Evolutionary conservation across 1,140 invertebrate genomes (phyloP).

Genomic region (Choristoneura fumiferana): DNA sequence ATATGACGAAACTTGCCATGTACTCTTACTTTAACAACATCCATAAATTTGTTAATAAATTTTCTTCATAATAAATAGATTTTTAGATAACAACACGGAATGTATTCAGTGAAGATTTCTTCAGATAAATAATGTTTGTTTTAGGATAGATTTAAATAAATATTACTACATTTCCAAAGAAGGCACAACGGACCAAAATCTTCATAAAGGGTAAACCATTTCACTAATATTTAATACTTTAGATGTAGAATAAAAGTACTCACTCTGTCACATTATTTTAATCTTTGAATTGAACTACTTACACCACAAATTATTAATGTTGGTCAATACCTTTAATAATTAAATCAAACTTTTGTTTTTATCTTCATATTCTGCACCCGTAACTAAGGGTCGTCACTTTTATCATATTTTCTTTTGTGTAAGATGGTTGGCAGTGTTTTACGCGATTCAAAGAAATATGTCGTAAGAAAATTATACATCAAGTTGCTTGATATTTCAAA

Average conservation of each 20-base stretch:
- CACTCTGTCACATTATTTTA: not conserved
- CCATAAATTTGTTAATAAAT: constrained; percentile 32
- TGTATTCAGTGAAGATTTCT: constrained; percentile 25
- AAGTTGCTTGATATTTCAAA: not conserved
- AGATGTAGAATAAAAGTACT: not conserved
- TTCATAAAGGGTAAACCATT: not conserved
- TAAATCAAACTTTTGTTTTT: not conserved
- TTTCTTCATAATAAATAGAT: constrained; percentile 34
- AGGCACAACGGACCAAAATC: constrained; percentile 34
- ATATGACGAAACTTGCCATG: constrained; percentile 1
- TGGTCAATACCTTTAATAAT: constrained; percentile 1
- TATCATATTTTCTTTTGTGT: no score
- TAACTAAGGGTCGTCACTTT: no score
- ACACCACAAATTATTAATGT: not conserved
- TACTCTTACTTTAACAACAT: constrained; percentile 24
- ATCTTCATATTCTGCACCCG: no score
- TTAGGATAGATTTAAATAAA: constrained; percentile 24
- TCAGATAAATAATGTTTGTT: constrained; percentile 8
- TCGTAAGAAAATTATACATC: no score
- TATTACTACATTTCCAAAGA: constrained; percentile 33
- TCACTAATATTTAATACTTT: not conserved
- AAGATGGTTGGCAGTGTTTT: constrained; percentile 9
- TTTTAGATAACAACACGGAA: constrained; percentile 41
- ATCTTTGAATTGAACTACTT: not conserved
- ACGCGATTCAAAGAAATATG: no score